phyloP scores from a whole-genome alignment of 1,140 invertebrate species.

The Acromyrmex charruanus region DNA sequence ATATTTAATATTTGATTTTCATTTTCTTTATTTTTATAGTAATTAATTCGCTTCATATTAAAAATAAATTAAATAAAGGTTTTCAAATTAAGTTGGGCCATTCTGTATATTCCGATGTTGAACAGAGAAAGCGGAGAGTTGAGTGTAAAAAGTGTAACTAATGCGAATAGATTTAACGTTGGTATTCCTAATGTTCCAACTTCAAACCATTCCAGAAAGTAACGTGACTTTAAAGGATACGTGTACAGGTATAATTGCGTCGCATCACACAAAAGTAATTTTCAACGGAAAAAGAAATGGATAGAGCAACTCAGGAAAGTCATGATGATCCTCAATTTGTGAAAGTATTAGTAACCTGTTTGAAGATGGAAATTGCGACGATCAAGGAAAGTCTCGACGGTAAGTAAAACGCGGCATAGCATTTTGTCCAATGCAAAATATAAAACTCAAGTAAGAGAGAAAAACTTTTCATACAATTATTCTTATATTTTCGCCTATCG shows the following conservation, averaged over 20 bases:
- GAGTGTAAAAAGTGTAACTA: no score
- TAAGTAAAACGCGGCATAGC: background rate
- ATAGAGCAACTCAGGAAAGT: conserved; percentile 8
- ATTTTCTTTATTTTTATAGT: no score
- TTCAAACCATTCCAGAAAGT: background rate
- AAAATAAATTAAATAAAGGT: no score
- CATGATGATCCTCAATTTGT: conserved; percentile 62
- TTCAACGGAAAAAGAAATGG: conserved; percentile 19
- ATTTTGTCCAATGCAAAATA: background rate
- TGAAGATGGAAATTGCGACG: conserved; percentile 44
- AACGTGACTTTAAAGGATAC: background rate
- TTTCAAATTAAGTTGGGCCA: no score
- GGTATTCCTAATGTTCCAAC: background rate
- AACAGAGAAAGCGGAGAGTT: no score
- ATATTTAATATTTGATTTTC: no score
- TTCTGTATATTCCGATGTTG: no score
- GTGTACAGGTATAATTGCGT: background rate
- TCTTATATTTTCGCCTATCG: background rate
- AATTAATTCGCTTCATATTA: no score
- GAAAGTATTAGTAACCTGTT: conserved; percentile 56
- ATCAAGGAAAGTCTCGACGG: background rate
- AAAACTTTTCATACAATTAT: background rate
- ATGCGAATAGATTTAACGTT: no score
- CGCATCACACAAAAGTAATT: background rate
- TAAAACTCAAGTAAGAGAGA: background rate